Evolutionary conservation across 1,140 invertebrate genomes (phyloP), one percentile per base, ranked within the genome.

Genomic region (Drosophila pachea): DNA sequence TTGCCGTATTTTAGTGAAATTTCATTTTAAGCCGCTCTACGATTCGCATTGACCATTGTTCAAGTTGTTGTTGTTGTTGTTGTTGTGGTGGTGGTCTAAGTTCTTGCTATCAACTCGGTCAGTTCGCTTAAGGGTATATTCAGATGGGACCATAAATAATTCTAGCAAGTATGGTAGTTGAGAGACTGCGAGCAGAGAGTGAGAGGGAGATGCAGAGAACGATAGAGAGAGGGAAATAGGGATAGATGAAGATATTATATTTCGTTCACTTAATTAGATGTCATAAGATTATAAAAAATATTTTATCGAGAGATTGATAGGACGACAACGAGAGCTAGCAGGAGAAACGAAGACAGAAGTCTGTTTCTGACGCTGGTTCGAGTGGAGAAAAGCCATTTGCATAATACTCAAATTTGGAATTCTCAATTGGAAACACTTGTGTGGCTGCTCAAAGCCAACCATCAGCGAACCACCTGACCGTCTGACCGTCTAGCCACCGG

Each of bases 1-100:
- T 84, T 84, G 76, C 76, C 70, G 68, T 84, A 84, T 76, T 86
- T 82, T 76, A 74, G 62, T 83, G 68, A 84, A 84, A 83, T 83
- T 83, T 79, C 73, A 76, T 83, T 83, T 83, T 73, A 67, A 75
- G 68, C 62, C 64, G 53, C 12, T 50, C 29, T 16, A 9, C 36
- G 11, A 32, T 7, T 3, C 22, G 31, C 54, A 22, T 56, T 32
- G 8, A 55, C 11, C 22, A 45, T 40, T 35, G 31, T n/a, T 4
- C 29, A 48, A n/a, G n/a, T n/a, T 32, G 22, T 3, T 35, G 6
- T 12, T 42, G 40, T 43, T 43, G 12, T 43, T 43, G 43, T 16
- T 36, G 14, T 32, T 49, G 50, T 36, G 58, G 29, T 32, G 47
- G 38, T 62, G 43, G 33, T 35, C 16, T 47, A 16, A 47, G 29